phyloP scores from a whole-genome alignment of 2,888 invertebrate species.

The Lamellibrachia satsuma region DNA sequence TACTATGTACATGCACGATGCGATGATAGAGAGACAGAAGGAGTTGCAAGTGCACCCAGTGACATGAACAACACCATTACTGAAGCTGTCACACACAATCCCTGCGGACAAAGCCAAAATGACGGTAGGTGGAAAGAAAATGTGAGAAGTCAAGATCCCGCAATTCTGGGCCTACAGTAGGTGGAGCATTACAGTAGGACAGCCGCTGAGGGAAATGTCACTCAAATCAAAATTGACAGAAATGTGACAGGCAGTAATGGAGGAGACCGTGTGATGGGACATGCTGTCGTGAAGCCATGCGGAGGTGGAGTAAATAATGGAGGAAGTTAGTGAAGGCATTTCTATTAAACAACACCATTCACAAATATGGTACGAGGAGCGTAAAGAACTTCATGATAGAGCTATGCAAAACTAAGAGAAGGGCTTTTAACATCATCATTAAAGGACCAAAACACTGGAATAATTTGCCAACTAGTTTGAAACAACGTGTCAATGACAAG shows the following conservation, averaged over 20 bases:
- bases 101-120: background rate
- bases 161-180: background rate
- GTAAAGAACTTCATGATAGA: too few species aligned
- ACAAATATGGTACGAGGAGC: too few species aligned
- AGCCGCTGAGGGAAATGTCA: background rate
- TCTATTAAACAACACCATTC: background rate
- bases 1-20: background rate
- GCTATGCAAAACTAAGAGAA: too few species aligned
- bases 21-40: background rate
- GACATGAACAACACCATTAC: background rate
- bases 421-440: too few species aligned
- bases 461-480: too few species aligned
- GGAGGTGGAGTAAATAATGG: background rate
- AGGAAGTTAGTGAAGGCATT: background rate
- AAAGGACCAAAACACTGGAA: too few species aligned
- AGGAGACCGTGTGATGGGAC: background rate
- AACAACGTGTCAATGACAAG: too few species aligned
- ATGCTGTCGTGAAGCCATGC: background rate
- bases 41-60: background rate
- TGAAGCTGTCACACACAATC: background rate
- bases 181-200: background rate
- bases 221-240: background rate
- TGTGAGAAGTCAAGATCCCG: background rate
- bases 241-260: background rate
- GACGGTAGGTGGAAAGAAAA: background rate